Evolutionary conservation across 2,113 vertebrate species (phyloP).

Genomic region (Daubentonia madagascariensis): DNA sequence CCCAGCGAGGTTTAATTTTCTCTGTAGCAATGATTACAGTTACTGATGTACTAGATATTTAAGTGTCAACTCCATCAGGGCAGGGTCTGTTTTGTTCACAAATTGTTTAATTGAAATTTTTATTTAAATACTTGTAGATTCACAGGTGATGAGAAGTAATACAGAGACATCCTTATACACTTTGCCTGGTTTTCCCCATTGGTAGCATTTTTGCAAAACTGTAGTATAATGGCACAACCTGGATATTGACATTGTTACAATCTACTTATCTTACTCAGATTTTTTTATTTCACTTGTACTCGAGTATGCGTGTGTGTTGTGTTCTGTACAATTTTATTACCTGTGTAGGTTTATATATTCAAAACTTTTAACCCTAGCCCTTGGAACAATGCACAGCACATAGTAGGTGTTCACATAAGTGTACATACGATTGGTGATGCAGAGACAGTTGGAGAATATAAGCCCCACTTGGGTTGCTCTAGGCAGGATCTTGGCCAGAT

Average conservation of each 20-base stretch:
- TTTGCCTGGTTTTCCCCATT: background rate
- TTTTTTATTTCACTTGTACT: background rate
- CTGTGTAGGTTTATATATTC: background rate
- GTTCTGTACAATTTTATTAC: background rate
- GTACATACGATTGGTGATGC: background rate
- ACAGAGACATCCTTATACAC: background rate
- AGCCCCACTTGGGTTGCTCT: accelerated
- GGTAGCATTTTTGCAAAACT: background rate
- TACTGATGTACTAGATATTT: background rate
- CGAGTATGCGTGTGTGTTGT: background rate
- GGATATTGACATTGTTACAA: background rate
- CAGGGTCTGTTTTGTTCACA: background rate
- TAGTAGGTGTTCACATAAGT: background rate
- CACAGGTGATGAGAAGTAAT: background rate
- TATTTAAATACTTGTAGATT: background rate
- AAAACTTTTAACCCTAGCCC: background rate
- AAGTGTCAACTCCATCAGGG: too few relatives aligned
- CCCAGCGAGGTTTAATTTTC: background rate
- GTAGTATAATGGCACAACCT: too few relatives aligned
- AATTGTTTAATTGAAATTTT: background rate
- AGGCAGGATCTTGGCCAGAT: background rate
- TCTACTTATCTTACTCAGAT: background rate
- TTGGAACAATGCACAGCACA: background rate
- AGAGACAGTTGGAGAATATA: background rate
- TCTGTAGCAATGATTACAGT: background rate